Evolutionary conservation across 2,797 vertebrate genomes (phyloP), one percentile per base, ranked within the genome.

Genomic region (Triplophysa yarkandensis): DNA sequence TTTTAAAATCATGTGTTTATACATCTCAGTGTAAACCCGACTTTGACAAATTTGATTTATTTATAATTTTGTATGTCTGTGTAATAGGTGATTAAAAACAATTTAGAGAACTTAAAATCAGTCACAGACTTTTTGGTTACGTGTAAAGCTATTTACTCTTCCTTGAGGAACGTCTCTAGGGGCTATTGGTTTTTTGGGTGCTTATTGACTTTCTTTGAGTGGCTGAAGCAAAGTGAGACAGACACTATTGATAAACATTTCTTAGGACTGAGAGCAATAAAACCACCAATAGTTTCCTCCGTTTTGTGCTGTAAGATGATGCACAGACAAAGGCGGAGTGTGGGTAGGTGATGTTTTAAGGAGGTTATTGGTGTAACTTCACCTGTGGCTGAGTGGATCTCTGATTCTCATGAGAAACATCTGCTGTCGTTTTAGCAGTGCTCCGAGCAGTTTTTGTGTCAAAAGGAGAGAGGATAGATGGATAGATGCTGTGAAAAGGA

Each of bases 331-430:
- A 32, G 55, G 25, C 28, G 54, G 28, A 32, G 28, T 58, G 28
- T 58, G 28, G 25, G 27, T 8, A 25, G 27, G 16, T n/a, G 55
- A 19, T 30, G 30, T 74, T 43, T 57, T 50, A 46, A 1, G 44
- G 44, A 46, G 44, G 44, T 46, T 65, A 78, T 76, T 76, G 70
- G 76, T 83, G 82, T 80, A 71, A 86, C 81, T 83, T 90, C 90
- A 91, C 91, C 90, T 92, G 91, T 91, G 90, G 87, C 86, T 85
- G 87, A 89, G 89, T 89, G 89, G 86, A 80, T 83, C 77, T 60
- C n/a, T 46, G 61, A 71, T 39, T 52, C 54, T 50, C 54, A 61
- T 0, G 5, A 39, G 32, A 41, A 17, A 54, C 64, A 52, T 68
- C 54, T 75, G 54, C 55, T 61, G 64, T 41, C 9, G 11, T 68